Evolutionary conservation across 2,888 invertebrate species (phyloP).

Genomic region (Pseudoips prasinana): DNA sequence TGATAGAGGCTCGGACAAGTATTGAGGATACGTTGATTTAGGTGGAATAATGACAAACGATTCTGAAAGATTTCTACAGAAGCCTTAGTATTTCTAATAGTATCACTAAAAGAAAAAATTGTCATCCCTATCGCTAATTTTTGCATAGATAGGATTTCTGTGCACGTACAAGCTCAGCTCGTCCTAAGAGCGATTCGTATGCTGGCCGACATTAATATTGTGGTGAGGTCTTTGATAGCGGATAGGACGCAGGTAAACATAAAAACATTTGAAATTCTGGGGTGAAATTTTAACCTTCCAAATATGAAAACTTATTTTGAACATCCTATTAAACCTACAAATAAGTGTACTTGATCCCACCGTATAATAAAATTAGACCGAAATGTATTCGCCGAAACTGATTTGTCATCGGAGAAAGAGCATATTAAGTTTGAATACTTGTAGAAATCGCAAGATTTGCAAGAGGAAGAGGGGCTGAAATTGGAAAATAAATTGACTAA

Average conservation of each 20-base stretch:
- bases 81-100: constrained; percentile 24
- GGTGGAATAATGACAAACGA: constrained; percentile 13
- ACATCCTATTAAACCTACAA: constrained; percentile 11
- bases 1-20: constrained; percentile 14
- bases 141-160: constrained; percentile 16
- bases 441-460: constrained; percentile 13
- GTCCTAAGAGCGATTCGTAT: constrained; percentile 9
- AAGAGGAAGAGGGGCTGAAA: constrained; percentile 17
- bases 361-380: constrained; percentile 17
- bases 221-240: constrained; percentile 13
- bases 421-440: constrained; percentile 3
- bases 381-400: constrained; percentile 14
- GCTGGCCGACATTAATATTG: constrained; percentile 15
- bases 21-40: constrained; percentile 20
- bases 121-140: constrained; percentile 29
- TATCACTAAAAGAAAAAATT: constrained; percentile 15
- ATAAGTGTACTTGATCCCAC: constrained; percentile 14
- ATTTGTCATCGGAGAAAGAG: too few relatives aligned
- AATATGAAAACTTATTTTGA: constrained; percentile 13
- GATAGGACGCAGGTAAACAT: constrained; percentile 12
- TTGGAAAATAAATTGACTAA: constrained; percentile 10
- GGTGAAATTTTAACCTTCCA: constrained; percentile 12
- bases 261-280: constrained; percentile 15
- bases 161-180: constrained; percentile 13
- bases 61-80: constrained; percentile 7